phyloP scores from a whole-genome alignment of 2,888 invertebrate genomes.

The Erebia palarica region DNA sequence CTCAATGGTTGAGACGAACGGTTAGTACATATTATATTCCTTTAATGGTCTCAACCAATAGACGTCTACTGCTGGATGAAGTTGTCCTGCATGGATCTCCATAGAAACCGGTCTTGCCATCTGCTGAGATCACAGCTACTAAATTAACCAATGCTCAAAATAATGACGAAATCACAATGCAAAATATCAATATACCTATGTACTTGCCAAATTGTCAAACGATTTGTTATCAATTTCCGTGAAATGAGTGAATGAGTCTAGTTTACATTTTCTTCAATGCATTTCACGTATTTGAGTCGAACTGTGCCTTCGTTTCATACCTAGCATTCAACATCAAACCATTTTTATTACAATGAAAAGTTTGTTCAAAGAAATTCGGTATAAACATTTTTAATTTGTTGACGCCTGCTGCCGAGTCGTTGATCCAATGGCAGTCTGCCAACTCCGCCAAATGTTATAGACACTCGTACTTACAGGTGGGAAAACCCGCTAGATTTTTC shows the following conservation, averaged over 20 bases:
- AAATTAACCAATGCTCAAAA: not conserved
- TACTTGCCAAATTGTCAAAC: not conserved
- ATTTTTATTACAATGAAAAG: conserved; percentile 9
- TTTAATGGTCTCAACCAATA: too few species aligned
- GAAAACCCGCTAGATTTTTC: conserved; percentile 15
- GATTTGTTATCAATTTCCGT: not conserved
- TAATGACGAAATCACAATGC: not conserved
- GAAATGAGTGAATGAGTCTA: not conserved
- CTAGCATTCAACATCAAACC: not conserved
- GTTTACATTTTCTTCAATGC: conserved; percentile 2
- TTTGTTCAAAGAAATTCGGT: not conserved
- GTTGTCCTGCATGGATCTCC: too few species aligned
- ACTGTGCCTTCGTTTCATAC: too few species aligned
- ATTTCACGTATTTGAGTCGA: too few species aligned
- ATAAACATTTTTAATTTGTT: conserved; percentile 17
- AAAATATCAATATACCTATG: not conserved
- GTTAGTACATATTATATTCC: too few species aligned
- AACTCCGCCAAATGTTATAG: conserved; percentile 23
- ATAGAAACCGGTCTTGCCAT: too few species aligned
- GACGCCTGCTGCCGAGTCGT: conserved; percentile 33
- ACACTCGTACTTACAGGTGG: not conserved
- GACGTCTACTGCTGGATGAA: too few species aligned
- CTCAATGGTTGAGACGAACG: too few species aligned
- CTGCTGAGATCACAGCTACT: too few species aligned
- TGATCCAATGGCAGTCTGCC: conserved; percentile 41